phyloP scores from a whole-genome alignment of 2,113 vertebrate species.

The Lamprotornis superbus region DNA sequence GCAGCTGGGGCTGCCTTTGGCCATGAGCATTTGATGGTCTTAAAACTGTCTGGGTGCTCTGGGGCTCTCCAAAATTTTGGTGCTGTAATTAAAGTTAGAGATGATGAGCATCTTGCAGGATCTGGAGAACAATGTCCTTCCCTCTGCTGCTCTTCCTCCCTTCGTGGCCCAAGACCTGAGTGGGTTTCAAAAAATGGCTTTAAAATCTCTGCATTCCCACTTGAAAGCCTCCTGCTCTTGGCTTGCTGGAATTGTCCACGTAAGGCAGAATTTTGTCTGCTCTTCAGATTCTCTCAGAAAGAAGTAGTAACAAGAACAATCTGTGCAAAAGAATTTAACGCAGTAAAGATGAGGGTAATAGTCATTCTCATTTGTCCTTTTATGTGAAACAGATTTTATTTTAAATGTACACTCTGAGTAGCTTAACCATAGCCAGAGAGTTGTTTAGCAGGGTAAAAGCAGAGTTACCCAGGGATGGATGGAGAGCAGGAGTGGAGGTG shows the following conservation, averaged over 20 bases:
- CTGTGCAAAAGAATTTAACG: constrained; percentile 73
- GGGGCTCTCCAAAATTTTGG: neutral
- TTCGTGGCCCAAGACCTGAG: neutral
- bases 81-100: neutral
- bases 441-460: constrained; percentile 25
- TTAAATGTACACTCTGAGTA: constrained; percentile 62
- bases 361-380: constrained; percentile 78
- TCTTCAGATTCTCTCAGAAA: constrained; percentile 53
- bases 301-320: constrained; percentile 75
- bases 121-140: neutral
- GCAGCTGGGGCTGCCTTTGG: neutral
- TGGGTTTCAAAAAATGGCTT: neutral
- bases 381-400: constrained; percentile 81
- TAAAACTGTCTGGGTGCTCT: neutral
- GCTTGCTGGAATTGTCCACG: constrained; percentile 21
- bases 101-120: neutral
- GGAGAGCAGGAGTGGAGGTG: constrained; percentile 36
- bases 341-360: constrained; percentile 72
- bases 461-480: neutral
- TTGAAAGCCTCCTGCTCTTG: constrained; percentile 17
- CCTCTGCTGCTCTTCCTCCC: neutral
- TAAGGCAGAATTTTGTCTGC: constrained; percentile 47
- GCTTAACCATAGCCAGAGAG: constrained; percentile 70
- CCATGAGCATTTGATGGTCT: neutral
- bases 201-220: neutral